phyloP scores from a whole-genome alignment of 2,113 vertebrate species.

The Siniperca chuatsi region DNA sequence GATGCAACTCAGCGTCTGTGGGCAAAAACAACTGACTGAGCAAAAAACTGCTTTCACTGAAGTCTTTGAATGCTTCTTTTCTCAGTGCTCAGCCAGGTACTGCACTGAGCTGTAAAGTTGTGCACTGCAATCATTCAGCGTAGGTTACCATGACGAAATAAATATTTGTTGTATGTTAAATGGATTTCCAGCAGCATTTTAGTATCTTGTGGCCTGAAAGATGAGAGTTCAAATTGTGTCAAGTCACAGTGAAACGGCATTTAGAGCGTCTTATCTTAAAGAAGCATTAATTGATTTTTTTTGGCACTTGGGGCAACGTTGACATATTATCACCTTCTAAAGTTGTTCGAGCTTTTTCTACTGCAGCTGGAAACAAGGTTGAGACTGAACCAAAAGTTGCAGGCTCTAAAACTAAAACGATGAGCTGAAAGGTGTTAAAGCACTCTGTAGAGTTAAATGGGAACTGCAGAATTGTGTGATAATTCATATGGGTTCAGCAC shows the following conservation, averaged over 20 bases:
- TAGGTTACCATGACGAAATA: conserved; percentile 24
- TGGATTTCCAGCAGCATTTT: neutral
- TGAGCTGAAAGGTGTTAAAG: neutral
- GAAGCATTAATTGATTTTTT: neutral
- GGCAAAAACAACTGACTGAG: conserved; percentile 56
- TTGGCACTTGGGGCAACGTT: no score
- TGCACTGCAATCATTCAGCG: conserved; percentile 3
- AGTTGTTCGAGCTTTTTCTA: no score
- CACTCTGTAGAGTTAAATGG: neutral
- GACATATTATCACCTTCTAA: neutral
- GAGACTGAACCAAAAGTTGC: neutral
- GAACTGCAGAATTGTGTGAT: neutral
- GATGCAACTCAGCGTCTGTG: conserved; percentile 67
- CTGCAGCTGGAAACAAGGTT: neutral
- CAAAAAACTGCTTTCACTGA: conserved; percentile 41
- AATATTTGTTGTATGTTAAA: neutral
- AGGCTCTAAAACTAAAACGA: neutral
- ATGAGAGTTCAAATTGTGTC: neutral
- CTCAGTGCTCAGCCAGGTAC: conserved; percentile 46
- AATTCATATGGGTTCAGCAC: no score
- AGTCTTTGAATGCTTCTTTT: conserved; percentile 51
- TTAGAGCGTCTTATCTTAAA: neutral
- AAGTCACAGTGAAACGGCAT: neutral
- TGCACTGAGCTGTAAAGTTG: conserved; percentile 42
- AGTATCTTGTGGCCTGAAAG: neutral